These are phyloP conservation scores for Myrmophylax atrothorax DNA, from an alignment of 2,113 vertebrate genomes.

Conservation along the genomic window DNA sequence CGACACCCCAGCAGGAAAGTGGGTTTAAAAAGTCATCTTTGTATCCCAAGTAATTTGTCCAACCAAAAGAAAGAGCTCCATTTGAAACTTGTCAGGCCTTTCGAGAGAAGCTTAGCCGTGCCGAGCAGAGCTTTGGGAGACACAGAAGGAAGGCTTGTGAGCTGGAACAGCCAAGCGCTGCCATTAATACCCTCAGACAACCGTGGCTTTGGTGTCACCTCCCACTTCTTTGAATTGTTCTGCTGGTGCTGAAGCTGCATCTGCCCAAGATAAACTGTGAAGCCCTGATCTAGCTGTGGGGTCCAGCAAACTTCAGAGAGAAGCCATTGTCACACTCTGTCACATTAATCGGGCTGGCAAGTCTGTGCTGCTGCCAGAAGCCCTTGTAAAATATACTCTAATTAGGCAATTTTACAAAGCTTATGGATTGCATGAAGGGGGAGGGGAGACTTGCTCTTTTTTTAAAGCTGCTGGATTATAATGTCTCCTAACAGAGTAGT, in stretches of 20 bases:
- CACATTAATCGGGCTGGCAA: neutral
- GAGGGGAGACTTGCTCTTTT: neutral
- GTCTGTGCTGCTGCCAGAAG: neutral
- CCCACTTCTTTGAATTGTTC: neutral
- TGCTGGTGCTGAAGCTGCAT: neutral
- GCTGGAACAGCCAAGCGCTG: neutral
- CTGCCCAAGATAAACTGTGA: neutral
- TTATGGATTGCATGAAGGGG: neutral
- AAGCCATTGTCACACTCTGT: neutral
- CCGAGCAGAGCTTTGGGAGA: neutral
- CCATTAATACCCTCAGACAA: neutral
- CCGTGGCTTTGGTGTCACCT: accelerated
- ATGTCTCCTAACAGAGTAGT: neutral
- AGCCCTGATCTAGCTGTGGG: neutral
- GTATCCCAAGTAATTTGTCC: neutral
- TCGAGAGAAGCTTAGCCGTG: neutral
- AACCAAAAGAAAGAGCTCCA: neutral
- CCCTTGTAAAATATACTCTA: neutral
- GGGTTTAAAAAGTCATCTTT: neutral
- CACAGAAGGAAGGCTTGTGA: neutral
- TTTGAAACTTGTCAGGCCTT: neutral
- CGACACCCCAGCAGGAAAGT: accelerated
- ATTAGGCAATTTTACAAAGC: neutral
- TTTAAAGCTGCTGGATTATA: neutral
- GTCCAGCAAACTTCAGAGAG: neutral